Conservation (phyloP, 2,888 invertebrate genomes). For the Dasypogon diadema region DNA sequence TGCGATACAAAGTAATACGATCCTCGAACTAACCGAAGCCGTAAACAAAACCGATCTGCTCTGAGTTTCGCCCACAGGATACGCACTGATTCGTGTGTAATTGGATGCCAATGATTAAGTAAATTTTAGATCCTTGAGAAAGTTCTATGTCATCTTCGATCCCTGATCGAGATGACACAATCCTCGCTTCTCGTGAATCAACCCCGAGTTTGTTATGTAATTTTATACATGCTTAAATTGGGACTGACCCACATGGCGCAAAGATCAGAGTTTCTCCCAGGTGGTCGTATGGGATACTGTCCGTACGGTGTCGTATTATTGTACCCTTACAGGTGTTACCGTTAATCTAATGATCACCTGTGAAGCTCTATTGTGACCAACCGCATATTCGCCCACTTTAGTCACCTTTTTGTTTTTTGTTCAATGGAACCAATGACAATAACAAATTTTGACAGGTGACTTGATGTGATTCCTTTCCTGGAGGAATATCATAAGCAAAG, state of each 20-base stretch:
- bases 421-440: background rate
- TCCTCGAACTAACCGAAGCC: conserved; percentile 7
- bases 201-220: conserved; percentile 17
- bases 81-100: conserved; percentile 42
- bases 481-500: conserved; percentile 10
- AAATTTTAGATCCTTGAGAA: conserved; percentile 50
- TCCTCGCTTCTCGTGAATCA: conserved; percentile 11
- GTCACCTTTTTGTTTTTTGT: background rate
- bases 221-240: background rate
- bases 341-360: conserved; percentile 29
- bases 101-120: conserved; percentile 41
- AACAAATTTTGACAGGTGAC: conserved; percentile 42
- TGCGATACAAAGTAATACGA: background rate
- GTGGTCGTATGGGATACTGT: conserved; percentile 7
- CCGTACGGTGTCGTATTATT: background rate
- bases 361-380: background rate
- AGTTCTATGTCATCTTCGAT: conserved; percentile 18
- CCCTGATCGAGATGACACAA: conserved; percentile 28
- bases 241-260: conserved; percentile 37
- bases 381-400: background rate
- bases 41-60: conserved; percentile 24
- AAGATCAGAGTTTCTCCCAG: background rate
- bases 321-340: conserved; percentile 34
- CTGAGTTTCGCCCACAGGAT: conserved; percentile 39
- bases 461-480: background rate